Evolutionary conservation across 2,797 vertebrate genomes (phyloP).

Genomic region (Leptoclinus maculatus): DNA sequence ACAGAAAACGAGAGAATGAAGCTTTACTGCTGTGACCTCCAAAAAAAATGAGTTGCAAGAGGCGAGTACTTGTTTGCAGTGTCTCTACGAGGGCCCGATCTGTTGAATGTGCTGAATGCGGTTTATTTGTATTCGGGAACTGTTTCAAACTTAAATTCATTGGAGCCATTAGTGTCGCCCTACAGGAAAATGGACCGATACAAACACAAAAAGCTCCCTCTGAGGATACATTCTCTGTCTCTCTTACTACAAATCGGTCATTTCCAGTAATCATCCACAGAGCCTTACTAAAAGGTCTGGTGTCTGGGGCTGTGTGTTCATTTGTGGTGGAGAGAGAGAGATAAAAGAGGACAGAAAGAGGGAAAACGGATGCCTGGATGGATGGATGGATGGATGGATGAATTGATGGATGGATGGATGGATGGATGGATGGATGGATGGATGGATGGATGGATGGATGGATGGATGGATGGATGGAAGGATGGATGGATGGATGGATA

Average conservation of each 20-base stretch:
- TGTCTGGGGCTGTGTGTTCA: slow-evolving; percentile 22
- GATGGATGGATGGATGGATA: too few relatives aligned
- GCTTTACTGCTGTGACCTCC: slow-evolving; percentile 32
- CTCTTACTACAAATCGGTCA: slow-evolving; percentile 16
- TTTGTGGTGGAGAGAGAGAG: background rate
- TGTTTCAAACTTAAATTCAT: slow-evolving; percentile 39
- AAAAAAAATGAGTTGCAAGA: background rate
- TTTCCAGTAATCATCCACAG: slow-evolving; percentile 46
- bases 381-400: background rate
- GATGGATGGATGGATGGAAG: too few relatives aligned
- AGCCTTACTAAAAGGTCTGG: slow-evolving; percentile 25
- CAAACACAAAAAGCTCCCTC: slow-evolving; percentile 15
- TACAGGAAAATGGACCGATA: slow-evolving; percentile 43
- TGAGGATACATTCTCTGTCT: background rate
- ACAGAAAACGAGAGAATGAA: background rate
- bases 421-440: background rate
- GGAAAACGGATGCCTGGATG: background rate
- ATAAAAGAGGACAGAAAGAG: background rate
- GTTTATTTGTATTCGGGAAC: slow-evolving; percentile 35
- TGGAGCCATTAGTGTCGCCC: slow-evolving; percentile 42
- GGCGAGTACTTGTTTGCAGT: slow-evolving; percentile 13
- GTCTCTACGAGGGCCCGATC: background rate
- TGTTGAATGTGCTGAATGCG: slow-evolving; percentile 36
- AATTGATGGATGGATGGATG: background rate
- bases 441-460: too few relatives aligned